phyloP scores from a whole-genome alignment of 2,113 vertebrate species.

The Choloepus hoffmanni region DNA sequence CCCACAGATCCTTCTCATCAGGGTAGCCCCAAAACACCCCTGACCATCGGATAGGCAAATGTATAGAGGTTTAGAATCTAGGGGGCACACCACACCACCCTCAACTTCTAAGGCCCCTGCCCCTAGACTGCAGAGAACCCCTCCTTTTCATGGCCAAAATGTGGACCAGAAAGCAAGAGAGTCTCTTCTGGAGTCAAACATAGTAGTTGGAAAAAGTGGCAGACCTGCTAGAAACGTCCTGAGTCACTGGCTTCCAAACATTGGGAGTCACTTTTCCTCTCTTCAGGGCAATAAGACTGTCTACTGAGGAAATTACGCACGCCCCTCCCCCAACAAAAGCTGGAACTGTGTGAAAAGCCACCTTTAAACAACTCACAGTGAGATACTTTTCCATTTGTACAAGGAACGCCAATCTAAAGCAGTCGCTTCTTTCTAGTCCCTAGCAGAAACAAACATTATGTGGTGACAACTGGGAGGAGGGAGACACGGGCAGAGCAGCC shows the following conservation, averaged over 20 bases:
- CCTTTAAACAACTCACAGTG: conserved; percentile 62
- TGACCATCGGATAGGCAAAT: conserved; percentile 48
- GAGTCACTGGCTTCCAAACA: conserved; percentile 18
- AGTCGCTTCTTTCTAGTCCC: conserved; percentile 57
- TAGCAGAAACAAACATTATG: conserved; percentile 58
- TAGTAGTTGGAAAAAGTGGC: not conserved
- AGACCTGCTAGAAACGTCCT: not conserved
- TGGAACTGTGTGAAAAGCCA: conserved; percentile 77
- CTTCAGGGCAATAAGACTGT: not conserved
- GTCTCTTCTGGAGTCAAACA: not conserved
- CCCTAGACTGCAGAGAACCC: not conserved
- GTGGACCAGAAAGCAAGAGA: not conserved
- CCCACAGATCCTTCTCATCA: conserved; percentile 76
- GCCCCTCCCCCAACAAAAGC: not conserved
- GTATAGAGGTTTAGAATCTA: conserved; percentile 44
- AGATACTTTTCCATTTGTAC: conserved; percentile 56
- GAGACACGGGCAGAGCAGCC: not conserved
- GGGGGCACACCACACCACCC: not conserved
- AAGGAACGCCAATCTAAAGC: conserved; percentile 80
- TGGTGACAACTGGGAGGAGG: conserved; percentile 7
- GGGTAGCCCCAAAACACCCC: conserved; percentile 74
- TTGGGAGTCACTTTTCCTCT: not conserved
- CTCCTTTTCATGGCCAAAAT: not conserved
- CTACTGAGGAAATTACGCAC: conserved; percentile 4
- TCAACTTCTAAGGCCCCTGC: not conserved